These are phyloP conservation scores for Xylophagus ater DNA, from an alignment of 2,888 invertebrate genomes.

Conservation along the genomic window DNA sequence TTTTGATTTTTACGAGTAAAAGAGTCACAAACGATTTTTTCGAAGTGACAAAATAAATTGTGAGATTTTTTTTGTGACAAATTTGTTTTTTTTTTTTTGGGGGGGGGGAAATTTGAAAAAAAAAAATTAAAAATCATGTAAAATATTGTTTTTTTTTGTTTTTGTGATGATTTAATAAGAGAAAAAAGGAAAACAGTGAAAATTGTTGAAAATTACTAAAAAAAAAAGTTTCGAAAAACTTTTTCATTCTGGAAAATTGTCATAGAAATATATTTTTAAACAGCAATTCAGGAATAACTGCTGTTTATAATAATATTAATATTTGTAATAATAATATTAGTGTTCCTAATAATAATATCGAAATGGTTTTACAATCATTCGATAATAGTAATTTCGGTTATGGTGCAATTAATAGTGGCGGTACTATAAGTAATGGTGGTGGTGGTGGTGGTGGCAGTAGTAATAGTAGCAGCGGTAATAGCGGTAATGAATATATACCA, in stretches of 20 bases:
- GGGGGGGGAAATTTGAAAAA: no score
- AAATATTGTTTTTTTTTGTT: no score
- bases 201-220: no score
- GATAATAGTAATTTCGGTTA: conserved; percentile 27
- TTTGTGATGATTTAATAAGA: no score
- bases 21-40: background rate
- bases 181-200: no score
- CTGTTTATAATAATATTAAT: background rate
- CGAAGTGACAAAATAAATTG: no score
- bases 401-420: conserved; percentile 14
- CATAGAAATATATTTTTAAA: no score
- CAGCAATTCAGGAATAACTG: background rate
- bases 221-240: no score
- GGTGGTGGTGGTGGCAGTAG: conserved; percentile 31
- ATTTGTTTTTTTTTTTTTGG: no score
- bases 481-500: conserved; percentile 20
- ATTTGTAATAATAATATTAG: conserved; percentile 3
- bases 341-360: conserved; percentile 9
- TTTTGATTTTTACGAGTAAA: background rate
- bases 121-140: no score
- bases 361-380: conserved; percentile 37
- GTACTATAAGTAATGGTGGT: conserved; percentile 23
- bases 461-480: conserved; percentile 25
- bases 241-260: no score
- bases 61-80: no score